Percentiles rank a stretch among this genome's conserved stretches.
Conservation (phyloP, 2,888 invertebrate genomes). For the Drosophila ochracea region DNA sequence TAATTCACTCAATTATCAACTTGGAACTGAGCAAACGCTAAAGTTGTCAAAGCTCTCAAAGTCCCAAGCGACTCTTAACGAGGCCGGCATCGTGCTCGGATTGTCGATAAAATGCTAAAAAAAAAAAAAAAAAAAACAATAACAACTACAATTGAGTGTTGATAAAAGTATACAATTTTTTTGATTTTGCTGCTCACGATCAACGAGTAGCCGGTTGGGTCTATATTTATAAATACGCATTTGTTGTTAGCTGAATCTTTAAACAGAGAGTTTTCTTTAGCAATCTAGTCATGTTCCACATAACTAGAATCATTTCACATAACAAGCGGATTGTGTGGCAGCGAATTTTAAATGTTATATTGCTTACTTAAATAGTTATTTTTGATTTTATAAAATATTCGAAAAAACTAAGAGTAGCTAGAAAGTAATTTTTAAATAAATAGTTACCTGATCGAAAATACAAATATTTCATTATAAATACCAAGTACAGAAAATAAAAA, state of each 20-base stretch:
- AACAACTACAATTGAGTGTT: constrained; percentile 20
- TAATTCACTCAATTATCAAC: constrained; percentile 58
- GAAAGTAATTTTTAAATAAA: neutral
- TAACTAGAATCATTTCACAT: constrained; percentile 20
- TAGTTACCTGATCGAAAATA: neutral
- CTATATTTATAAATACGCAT: constrained; percentile 22
- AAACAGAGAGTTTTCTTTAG: constrained; percentile 10
- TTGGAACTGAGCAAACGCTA: constrained; percentile 54
- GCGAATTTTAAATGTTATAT: constrained; percentile 12
- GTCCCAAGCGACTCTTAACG: constrained; percentile 22
- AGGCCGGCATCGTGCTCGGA: constrained; percentile 62
- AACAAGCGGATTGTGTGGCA: neutral
- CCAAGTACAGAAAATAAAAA: neutral
- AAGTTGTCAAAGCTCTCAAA: constrained; percentile 9
- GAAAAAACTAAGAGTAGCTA: neutral
- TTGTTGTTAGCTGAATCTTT: neutral
- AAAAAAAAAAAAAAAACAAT: constrained; percentile 1
- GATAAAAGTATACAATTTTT: constrained; percentile 32
- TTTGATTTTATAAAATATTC: neutral
- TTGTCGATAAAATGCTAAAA: constrained; percentile 56
- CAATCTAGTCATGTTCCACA: constrained; percentile 60
- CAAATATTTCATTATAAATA: neutral
- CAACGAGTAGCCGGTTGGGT: constrained; percentile 24
- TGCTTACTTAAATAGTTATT: neutral
- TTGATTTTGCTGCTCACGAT: constrained; percentile 34